phyloP scores from a whole-genome alignment of 2,888 invertebrate genomes.

The Notodonta ziczac region DNA sequence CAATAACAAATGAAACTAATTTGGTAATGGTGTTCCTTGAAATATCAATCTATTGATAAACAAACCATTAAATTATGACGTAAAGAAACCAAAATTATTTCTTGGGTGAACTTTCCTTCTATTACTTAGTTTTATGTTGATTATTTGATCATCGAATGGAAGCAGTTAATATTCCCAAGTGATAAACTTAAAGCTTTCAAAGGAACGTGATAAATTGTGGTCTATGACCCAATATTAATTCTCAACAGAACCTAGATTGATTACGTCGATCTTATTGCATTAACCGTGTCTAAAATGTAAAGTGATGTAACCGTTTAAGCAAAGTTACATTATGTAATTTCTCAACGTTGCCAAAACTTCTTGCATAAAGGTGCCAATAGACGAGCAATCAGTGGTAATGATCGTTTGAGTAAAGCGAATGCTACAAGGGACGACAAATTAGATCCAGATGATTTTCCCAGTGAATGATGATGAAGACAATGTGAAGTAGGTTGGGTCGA shows the following conservation, averaged over 20 bases:
- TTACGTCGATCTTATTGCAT: conserved; percentile 28
- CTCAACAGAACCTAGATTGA: conserved; percentile 25
- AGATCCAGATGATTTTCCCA: no score
- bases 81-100: no score
- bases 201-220: background rate
- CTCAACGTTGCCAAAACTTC: background rate
- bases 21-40: no score
- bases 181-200: background rate
- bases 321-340: conserved; percentile 8
- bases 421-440: background rate
- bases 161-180: no score
- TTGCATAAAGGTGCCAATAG: conserved; percentile 5
- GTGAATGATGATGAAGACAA: no score
- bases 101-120: no score
- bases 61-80: no score
- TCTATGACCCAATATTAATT: background rate
- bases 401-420: background rate
- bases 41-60: no score
- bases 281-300: conserved; percentile 34
- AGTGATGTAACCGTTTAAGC: background rate
- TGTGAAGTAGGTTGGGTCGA: no score
- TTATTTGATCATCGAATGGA: no score
- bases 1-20: no score
- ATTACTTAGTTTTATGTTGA: no score
- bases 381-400: background rate